These are phyloP conservation scores for Lasius fuliginosus DNA, from an alignment of 2,888 invertebrate genomes.

Conservation along the genomic window DNA sequence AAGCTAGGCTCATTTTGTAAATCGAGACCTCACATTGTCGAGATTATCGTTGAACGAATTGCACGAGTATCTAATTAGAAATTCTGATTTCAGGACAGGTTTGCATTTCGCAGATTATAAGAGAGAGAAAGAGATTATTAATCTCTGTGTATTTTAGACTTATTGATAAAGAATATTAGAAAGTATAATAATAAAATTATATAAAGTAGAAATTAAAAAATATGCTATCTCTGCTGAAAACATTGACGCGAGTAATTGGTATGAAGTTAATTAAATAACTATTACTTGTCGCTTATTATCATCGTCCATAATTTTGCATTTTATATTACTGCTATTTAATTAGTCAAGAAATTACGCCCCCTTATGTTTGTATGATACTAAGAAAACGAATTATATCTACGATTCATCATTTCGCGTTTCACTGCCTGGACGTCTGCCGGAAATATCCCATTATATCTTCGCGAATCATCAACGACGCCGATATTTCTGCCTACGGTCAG, in stretches of 20 bases:
- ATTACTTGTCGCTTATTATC: conserved; percentile 5
- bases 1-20: neutral
- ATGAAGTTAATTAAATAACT: neutral
- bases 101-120: neutral
- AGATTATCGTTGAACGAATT: conserved; percentile 17
- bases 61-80: neutral
- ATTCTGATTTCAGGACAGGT: neutral
- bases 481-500: conserved; percentile 35
- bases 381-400: conserved; percentile 20
- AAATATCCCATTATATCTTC: conserved; percentile 52
- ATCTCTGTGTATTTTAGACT: neutral
- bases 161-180: neutral
- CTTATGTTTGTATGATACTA: conserved; percentile 11
- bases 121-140: neutral
- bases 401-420: conserved; percentile 23
- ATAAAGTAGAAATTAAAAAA: neutral
- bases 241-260: neutral
- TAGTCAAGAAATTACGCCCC: neutral
- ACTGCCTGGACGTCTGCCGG: conserved; percentile 32
- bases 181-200: neutral
- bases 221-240: neutral
- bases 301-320: conserved; percentile 5
- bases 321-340: conserved; percentile 25
- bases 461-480: conserved; percentile 44
- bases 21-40: neutral